These are phyloP conservation scores for Eupelmus urozonus DNA, from an alignment of 2,888 invertebrate species.

Conservation along the genomic window DNA sequence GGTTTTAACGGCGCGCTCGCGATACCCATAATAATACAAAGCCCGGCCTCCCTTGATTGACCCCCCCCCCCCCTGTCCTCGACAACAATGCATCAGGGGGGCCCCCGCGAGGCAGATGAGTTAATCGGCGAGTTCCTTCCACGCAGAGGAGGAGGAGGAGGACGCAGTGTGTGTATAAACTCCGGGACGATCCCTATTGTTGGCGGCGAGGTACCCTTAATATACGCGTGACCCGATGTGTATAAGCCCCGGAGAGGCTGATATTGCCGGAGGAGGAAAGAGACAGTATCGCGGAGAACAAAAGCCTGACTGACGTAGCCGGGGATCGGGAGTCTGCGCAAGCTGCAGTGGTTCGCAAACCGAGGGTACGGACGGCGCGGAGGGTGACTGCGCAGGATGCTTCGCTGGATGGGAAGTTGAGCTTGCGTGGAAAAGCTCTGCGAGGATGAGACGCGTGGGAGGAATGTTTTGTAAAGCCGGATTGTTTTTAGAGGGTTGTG, in stretches of 20 bases:
- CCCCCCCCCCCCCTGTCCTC: constrained; percentile 62
- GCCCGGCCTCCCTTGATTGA: constrained; percentile 73
- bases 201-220: constrained; percentile 59
- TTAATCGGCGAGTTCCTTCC: constrained; percentile 77
- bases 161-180: constrained; percentile 22
- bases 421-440: background rate
- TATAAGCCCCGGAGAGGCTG: background rate
- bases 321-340: constrained; percentile 66
- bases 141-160: constrained; percentile 34
- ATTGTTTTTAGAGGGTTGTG: no score
- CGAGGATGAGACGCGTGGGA: no score
- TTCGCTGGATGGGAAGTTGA: background rate
- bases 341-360: constrained; percentile 57
- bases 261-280: constrained; percentile 53
- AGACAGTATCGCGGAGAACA: constrained; percentile 69
- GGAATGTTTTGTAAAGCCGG: no score
- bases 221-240: constrained; percentile 54
- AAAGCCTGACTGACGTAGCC: constrained; percentile 73
- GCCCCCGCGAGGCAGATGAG: constrained; percentile 71
- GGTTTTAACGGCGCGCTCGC: constrained; percentile 69
- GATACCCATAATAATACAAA: constrained; percentile 69
- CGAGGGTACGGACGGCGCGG: no score
- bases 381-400: no score
- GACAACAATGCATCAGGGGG: no score
- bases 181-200: constrained; percentile 49